Evolutionary conservation across 2,888 invertebrate species (phyloP), one percentile per base, ranked within the genome.

Genomic region (Lingula anatina): DNA sequence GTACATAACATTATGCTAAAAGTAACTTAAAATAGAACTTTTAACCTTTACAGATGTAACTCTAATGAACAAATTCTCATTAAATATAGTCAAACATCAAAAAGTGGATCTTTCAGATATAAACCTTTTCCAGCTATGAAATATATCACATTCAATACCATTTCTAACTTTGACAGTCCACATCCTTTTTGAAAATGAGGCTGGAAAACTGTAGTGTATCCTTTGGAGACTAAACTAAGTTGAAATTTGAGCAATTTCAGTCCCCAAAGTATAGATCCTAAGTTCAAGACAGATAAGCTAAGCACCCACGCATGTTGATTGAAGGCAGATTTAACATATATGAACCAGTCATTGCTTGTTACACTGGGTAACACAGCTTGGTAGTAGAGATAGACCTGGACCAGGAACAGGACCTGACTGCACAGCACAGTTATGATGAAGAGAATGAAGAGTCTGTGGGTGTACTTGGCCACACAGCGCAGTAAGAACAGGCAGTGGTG

Each of bases 401-500:
- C 28, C 7, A 65, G 42, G 50, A 67, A 73, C 26, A 70, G 47
- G 0, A 55, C 9, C 60, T 73, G 70, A n/a, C 60, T 53, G 23
- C 62, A 7, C 31, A 62, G 49, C 27, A 55, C 53, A 18, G 60
- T 23, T 4, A 59, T 48, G 18, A 69, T 63, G 51, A 73, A 70
- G 62, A 65, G 62, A 28, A 73, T 53, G 54, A 76, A 76, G 26
- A 65, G 51, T 12, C 62, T 49, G 36, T 73, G 75, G 59, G 72
- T 76, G 47, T 66, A 59, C 37, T 57, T 47, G 3, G 69, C 74
- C 1, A 76, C 56, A 57, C 76, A 76, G 28, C 64, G 66, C 44
- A 74, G 55, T 15, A 76, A 60, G 54, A 73, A 75, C 39, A 76
- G 60, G 50, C 76, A 76, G 54, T 76, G 76, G 49, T 76, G 76